A percentile compares a stretch with the other conserved stretches of the same genome.
Conservation (phyloP, 2,888 invertebrate genomes). For the Acrobasis consociella region DNA sequence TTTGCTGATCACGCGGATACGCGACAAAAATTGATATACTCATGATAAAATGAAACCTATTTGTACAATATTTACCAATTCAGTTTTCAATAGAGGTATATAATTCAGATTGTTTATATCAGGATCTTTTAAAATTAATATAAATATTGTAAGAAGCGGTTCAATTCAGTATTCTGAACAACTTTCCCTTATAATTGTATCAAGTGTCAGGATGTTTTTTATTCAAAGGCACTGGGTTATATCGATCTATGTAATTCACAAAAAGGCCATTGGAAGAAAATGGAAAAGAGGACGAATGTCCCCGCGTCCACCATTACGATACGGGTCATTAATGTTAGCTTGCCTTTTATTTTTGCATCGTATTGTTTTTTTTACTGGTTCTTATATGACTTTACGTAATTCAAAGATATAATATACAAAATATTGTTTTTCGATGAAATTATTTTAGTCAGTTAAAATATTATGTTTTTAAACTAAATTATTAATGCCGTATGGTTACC, state of each 20-base stretch:
- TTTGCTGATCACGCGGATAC: slow-evolving; percentile 3
- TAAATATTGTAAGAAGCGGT: no score
- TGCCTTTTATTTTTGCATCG: not conserved
- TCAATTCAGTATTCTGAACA: no score
- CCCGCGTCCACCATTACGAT: not conserved
- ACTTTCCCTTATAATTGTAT: no score
- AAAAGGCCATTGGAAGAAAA: not conserved
- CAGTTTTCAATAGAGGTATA: no score
- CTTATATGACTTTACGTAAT: not conserved
- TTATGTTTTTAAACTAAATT: no score
- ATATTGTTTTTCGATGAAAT: not conserved
- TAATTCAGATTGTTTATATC: no score
- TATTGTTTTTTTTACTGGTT: not conserved
- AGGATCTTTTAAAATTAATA: no score
- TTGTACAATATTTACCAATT: no score
- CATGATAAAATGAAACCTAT: not conserved
- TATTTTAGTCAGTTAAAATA: no score
- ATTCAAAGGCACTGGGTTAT: not conserved
- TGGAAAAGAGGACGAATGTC: not conserved
- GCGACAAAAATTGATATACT: not conserved
- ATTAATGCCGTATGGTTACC: no score
- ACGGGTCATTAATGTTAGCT: slow-evolving; percentile 1
- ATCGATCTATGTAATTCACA: not conserved
- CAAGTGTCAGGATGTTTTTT: no score
- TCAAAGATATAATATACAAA: not conserved